Evolutionary conservation across 2,113 vertebrate genomes (phyloP).

Genomic region (Trinectes maculatus): DNA sequence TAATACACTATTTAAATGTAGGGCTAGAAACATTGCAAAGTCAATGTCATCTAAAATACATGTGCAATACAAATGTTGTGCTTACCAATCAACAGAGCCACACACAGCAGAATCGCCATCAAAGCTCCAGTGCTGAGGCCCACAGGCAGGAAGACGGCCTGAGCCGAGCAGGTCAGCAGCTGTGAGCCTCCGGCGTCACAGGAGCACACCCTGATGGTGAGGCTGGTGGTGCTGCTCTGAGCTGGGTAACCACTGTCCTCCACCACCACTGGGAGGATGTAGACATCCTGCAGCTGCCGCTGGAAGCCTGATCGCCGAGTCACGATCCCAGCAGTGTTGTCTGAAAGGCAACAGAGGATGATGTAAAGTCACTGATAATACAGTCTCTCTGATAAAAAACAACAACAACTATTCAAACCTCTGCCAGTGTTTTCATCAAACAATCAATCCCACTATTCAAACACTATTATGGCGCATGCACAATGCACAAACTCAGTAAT

Average conservation of each 20-base stretch:
- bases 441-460: too few species aligned
- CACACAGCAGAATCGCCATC: slow-evolving; percentile 90
- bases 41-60: background rate
- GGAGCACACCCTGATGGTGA: slow-evolving; percentile 91
- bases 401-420: too few species aligned
- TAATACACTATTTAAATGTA: background rate
- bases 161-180: slow-evolving; percentile 87
- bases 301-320: slow-evolving; percentile 85
- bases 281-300: slow-evolving; percentile 85
- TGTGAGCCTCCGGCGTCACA: slow-evolving; percentile 86
- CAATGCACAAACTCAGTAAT: too few species aligned
- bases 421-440: too few species aligned
- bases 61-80: too few species aligned
- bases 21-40: background rate
- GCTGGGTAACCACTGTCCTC: slow-evolving; percentile 93
- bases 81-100: slow-evolving; percentile 68
- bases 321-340: slow-evolving; percentile 94
- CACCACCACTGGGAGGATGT: slow-evolving; percentile 88
- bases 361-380: background rate
- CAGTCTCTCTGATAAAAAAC: background rate
- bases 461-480: too few species aligned
- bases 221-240: slow-evolving; percentile 92
- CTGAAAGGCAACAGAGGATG: slow-evolving; percentile 66
- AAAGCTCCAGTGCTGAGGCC: slow-evolving; percentile 91
- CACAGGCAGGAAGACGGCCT: slow-evolving; percentile 88